Percentiles rank a stretch among this genome's conserved stretches.
phyloP scores from a whole-genome alignment of 2,113 vertebrate species.

The Cynopterus brachyotis region DNA sequence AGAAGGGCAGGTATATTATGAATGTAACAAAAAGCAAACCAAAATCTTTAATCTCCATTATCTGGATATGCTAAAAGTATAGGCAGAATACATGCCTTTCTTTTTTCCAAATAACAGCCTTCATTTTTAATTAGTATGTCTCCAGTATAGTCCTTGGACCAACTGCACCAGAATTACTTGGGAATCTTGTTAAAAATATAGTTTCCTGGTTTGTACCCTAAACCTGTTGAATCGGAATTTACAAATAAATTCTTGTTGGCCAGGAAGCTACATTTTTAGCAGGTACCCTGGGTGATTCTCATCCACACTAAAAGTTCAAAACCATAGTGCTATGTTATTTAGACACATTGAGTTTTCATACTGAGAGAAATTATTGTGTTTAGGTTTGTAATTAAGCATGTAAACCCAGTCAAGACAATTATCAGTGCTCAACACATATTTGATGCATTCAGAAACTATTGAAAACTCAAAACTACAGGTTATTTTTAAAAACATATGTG shows the following conservation, averaged over 20 bases:
- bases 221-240: not conserved
- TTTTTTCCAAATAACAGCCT: not conserved
- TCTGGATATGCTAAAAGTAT: not conserved
- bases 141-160: not conserved
- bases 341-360: not conserved
- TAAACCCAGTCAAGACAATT: not conserved
- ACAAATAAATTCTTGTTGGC: not conserved
- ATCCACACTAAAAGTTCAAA: not conserved
- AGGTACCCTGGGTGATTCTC: not conserved
- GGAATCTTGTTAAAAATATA: not conserved
- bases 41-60: not conserved
- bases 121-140: not conserved
- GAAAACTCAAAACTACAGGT: not conserved
- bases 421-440: not conserved
- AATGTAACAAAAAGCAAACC: not conserved
- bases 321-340: not conserved
- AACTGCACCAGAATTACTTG: not conserved
- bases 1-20: not conserved
- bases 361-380: not conserved
- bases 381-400: not conserved
- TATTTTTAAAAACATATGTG: not conserved
- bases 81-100: not conserved
- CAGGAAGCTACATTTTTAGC: not conserved
- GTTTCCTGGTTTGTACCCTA: not conserved
- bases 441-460: not conserved